phyloP scores from a whole-genome alignment of 1,140 invertebrate species.

The Odontomachus brunneus region DNA sequence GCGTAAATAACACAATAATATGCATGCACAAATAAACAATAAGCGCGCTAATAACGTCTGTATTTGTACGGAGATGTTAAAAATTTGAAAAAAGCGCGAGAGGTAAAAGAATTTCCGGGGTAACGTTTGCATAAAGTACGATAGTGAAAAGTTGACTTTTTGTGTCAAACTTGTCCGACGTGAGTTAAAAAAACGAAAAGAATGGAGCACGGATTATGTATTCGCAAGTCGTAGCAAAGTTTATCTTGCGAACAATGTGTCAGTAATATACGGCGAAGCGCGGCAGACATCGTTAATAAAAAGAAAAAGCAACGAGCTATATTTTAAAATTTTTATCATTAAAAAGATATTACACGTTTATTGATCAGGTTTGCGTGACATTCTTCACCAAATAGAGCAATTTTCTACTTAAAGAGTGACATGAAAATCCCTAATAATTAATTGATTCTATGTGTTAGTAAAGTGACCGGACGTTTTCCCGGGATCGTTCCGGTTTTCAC shows the following conservation, averaged over 20 bases:
- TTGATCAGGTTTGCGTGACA: not conserved
- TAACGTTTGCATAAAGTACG: not conserved
- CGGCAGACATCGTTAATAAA: not conserved
- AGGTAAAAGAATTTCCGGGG: not conserved
- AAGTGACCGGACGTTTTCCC: too few relatives aligned
- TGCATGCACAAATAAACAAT: too few relatives aligned
- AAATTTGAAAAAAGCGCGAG: not conserved
- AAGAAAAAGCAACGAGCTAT: not conserved
- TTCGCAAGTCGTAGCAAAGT: not conserved
- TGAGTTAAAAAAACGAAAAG: not conserved
- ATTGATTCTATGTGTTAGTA: too few relatives aligned
- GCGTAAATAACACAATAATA: too few relatives aligned
- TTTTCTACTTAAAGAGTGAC: too few relatives aligned
- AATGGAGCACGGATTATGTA: not conserved
- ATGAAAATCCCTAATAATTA: too few relatives aligned
- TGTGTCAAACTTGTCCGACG: not conserved
- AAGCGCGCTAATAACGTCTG: too few relatives aligned
- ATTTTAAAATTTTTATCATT: slow-evolving; percentile 11
- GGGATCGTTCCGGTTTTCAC: too few relatives aligned
- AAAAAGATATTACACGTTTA: not conserved
- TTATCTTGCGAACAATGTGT: not conserved
- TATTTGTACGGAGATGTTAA: not conserved
- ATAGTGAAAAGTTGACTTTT: slow-evolving; percentile 24
- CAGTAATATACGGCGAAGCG: not conserved
- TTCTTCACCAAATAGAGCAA: not conserved